Evolutionary conservation across 2,888 invertebrate species (phyloP).

Genomic region (Listrodromus nycthemerus): DNA sequence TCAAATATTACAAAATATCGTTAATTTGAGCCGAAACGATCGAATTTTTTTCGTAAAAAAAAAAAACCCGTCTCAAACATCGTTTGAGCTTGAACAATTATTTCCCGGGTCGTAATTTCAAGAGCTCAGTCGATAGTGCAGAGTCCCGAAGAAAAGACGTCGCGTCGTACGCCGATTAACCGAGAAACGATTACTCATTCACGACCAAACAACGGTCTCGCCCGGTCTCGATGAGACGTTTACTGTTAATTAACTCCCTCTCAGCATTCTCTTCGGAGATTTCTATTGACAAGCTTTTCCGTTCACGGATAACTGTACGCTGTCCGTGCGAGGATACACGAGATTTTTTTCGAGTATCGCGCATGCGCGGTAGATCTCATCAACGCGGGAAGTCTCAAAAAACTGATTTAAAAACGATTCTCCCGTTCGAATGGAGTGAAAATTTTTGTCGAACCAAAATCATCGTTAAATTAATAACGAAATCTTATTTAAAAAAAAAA

Average conservation of each 20-base stretch:
- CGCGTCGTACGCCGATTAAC: neutral
- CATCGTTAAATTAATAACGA: no score
- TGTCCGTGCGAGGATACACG: neutral
- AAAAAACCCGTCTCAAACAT: neutral
- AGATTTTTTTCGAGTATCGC: neutral
- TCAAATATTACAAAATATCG: neutral
- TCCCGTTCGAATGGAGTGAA: no score
- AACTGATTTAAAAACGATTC: neutral
- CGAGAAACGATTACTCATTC: constrained; percentile 21
- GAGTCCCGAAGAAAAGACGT: neutral
- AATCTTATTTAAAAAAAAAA: no score
- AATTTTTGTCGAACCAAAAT: no score
- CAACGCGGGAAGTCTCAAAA: neutral
- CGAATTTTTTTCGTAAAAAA: neutral
- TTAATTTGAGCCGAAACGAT: neutral
- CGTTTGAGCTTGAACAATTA: neutral
- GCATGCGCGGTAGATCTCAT: neutral
- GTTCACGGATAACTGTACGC: neutral
- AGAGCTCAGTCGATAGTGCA: neutral
- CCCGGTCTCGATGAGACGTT: neutral
- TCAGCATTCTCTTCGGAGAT: neutral
- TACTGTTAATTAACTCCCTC: constrained; percentile 2
- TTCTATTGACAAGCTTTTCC: constrained; percentile 7
- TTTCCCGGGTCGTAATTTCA: neutral
- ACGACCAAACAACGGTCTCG: constrained; percentile 6